Evolutionary conservation across 2,113 vertebrate species (phyloP).

Genomic region (Peromyscus californicus): DNA sequence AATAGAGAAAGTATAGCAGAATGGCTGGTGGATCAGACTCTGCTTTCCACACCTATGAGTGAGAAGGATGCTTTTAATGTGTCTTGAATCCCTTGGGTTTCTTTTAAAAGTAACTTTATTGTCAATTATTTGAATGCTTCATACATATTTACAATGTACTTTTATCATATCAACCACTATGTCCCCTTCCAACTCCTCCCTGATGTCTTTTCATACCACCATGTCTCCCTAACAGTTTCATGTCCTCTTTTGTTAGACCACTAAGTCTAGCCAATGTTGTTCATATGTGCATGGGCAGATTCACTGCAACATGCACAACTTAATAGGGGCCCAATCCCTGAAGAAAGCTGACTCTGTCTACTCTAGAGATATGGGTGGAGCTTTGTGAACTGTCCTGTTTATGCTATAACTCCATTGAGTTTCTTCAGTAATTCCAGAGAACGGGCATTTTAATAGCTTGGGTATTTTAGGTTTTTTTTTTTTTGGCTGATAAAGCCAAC

Average conservation of each 20-base stretch:
- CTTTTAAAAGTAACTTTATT: background rate
- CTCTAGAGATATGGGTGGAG: background rate
- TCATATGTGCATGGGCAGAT: background rate
- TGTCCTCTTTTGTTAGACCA: background rate
- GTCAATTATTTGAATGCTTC: background rate
- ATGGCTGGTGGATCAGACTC: background rate
- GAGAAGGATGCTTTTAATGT: background rate
- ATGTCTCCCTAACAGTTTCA: background rate
- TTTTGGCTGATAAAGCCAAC: background rate
- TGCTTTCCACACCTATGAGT: background rate
- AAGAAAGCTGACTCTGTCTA: background rate
- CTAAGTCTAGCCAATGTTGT: background rate
- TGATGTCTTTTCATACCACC: background rate
- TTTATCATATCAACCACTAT: background rate
- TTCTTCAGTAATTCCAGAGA: slow-evolving; percentile 33
- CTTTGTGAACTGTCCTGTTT: background rate
- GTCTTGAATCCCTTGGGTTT: background rate
- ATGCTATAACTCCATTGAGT: background rate
- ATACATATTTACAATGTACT: background rate
- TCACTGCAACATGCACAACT: too few species aligned
- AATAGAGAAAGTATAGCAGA: background rate
- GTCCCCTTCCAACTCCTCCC: background rate
- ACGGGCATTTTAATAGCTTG: background rate
- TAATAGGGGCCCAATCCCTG: background rate
- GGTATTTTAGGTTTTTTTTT: background rate